Evolutionary conservation across 2,888 invertebrate genomes (phyloP), one percentile per base, ranked within the genome.

Genomic region (Ormia ochracea): DNA sequence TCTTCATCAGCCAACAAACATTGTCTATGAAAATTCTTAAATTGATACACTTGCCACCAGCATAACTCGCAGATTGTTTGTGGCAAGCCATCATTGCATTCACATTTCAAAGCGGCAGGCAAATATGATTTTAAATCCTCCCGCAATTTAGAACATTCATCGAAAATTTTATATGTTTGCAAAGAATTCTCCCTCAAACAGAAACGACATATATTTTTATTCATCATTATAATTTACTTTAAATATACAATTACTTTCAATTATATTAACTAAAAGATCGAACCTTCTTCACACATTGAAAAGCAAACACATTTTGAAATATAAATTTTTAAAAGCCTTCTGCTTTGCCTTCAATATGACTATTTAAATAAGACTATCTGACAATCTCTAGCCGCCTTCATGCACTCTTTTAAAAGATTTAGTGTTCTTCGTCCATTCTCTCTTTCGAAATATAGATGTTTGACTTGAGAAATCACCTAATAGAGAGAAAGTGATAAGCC

Each of bases 11-110:
- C 83, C 2, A 84, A 73, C 72, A 85, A 81, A 43, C 88, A 87
- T 3, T 83, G 70, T 3, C 82, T 84, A 0, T 83, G 84, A 38
- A 87, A 87, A 1, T 85, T 84, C 5, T 86, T 73, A 1, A 86
- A 83, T n/a, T 84, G 83, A 21, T 83, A 83, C 3, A 87, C 75
- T 1, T 84, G 83, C 3, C 80, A 74, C 77, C 85, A 83, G 36
- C 87, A 87, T 0, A 69, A 54, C 9, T 87, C 83, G 50, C 87
- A 87, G 26, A 87, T 84, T 7, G 86, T 81, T 69, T 87, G 85
- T 41, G 85, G 83, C 38, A 85, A 80, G n/a, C 84, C 85, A 81
- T 85, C 85, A 17, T 83, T 81, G 41, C 81, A 83, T 17, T 82
- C 82, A 10, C 84, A 77, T 12, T 83, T 81, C 1, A 87, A 76